Evolutionary conservation across 2,113 vertebrate species (phyloP).

Genomic region (Crotalus horridus): DNA sequence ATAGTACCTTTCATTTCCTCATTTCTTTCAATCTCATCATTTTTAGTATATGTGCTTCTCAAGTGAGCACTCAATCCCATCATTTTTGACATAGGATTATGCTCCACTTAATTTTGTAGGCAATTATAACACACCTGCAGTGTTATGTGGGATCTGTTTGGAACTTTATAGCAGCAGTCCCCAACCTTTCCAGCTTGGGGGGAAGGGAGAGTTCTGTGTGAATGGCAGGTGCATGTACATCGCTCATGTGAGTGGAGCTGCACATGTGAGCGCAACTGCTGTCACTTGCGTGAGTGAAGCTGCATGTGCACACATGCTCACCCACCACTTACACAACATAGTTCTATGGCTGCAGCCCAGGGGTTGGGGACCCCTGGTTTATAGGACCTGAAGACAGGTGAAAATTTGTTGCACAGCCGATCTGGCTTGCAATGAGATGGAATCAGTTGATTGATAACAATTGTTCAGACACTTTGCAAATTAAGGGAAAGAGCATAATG

Average conservation of each 20-base stretch:
- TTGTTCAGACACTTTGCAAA: background rate
- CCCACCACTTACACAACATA: background rate
- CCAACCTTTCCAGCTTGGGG: background rate
- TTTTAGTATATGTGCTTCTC: background rate
- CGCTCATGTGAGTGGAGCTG: no score
- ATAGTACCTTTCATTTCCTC: background rate
- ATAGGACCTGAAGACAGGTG: background rate
- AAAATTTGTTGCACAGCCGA: background rate
- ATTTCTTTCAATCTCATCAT: background rate
- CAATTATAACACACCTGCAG: background rate
- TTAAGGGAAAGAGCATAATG: background rate
- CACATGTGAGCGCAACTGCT: no score
- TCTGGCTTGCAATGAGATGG: background rate
- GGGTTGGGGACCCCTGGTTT: background rate
- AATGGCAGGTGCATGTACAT: background rate
- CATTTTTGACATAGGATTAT: background rate
- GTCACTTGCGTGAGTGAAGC: no score
- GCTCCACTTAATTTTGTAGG: background rate
- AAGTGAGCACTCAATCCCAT: background rate
- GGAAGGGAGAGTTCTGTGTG: background rate
- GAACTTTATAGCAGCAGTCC: background rate
- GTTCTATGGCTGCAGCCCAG: background rate
- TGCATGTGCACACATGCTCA: no score
- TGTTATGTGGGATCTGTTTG: background rate
- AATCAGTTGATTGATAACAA: background rate